Evolutionary conservation across 1,140 invertebrate genomes (phyloP).

Genomic region (Drosophila pallidifrons): DNA sequence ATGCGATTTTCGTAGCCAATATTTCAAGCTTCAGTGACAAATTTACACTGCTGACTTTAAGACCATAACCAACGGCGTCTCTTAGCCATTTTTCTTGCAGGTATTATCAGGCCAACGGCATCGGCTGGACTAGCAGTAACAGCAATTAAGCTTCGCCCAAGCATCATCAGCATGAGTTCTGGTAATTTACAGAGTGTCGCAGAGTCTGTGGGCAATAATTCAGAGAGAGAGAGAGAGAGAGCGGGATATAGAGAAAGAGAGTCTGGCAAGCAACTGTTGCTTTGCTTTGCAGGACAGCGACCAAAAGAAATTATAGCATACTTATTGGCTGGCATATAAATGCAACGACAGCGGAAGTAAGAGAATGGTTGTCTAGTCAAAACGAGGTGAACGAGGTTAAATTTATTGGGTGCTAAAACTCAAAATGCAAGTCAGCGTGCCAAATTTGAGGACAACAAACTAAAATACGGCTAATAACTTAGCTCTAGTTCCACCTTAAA

Average conservation of each 20-base stretch:
- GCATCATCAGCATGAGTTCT: constrained; percentile 41
- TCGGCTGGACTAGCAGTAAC: constrained; percentile 41
- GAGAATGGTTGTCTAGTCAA: constrained; percentile 42
- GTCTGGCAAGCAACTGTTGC: constrained; percentile 54
- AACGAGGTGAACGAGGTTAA: constrained; percentile 65
- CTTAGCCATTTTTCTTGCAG: constrained; percentile 39
- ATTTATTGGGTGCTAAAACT: constrained; percentile 39
- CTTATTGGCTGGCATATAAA: constrained; percentile 44
- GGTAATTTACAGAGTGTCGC: constrained; percentile 77
- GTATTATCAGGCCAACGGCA: constrained; percentile 61
- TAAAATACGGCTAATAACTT: not conserved
- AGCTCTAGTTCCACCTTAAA: not conserved
- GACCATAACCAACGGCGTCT: constrained; percentile 16
- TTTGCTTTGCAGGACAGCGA: not conserved
- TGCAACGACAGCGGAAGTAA: constrained; percentile 53
- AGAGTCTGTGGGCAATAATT: constrained; percentile 63
- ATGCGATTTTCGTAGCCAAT: constrained; percentile 46
- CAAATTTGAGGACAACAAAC: constrained; percentile 15
- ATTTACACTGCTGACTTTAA: constrained; percentile 30
- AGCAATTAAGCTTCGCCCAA: constrained; percentile 61
- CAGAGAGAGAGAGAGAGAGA: constrained; percentile 7
- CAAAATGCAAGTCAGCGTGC: constrained; percentile 30
- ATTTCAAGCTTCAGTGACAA: constrained; percentile 40
- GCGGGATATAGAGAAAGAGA: not conserved
- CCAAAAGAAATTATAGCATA: constrained; percentile 58